Conservation (phyloP, 2,797 vertebrate species). For the Alfaro cultratus region DNA sequence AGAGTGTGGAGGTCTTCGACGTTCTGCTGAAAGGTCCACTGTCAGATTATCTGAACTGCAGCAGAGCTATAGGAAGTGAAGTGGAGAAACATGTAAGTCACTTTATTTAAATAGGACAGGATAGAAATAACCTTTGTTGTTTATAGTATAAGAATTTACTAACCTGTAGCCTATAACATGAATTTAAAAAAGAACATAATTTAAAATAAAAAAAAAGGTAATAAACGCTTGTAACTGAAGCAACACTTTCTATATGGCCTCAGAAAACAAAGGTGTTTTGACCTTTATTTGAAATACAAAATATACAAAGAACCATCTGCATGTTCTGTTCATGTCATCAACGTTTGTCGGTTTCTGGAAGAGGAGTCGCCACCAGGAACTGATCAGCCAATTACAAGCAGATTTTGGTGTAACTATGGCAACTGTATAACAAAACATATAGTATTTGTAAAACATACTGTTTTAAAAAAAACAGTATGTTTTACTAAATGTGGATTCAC, state of each 20-base stretch:
- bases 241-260: not conserved
- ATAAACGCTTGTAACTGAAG: not conserved
- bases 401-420: not conserved
- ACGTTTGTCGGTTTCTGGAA: not conserved
- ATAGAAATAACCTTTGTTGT: not conserved
- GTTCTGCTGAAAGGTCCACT: slow-evolving; percentile 85
- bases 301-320: not conserved
- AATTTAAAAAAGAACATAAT: not conserved
- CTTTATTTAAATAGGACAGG: not conserved
- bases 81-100: slow-evolving; percentile 91
- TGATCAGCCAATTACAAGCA: not conserved
- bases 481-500: not conserved
- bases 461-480: no score
- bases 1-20: slow-evolving; percentile 90
- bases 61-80: slow-evolving; percentile 87
- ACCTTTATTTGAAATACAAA: not conserved
- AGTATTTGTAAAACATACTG: no score
- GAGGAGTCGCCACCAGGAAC: not conserved
- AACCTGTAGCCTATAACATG: not conserved
- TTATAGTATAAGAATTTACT: not conserved
- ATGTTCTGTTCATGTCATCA: not conserved
- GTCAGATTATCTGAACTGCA: slow-evolving; percentile 89
- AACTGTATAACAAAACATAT: not conserved
- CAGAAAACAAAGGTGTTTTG: not conserved
- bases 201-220: not conserved